Conservation (phyloP, 2,888 invertebrate species). For the Brachypterus glaber region DNA sequence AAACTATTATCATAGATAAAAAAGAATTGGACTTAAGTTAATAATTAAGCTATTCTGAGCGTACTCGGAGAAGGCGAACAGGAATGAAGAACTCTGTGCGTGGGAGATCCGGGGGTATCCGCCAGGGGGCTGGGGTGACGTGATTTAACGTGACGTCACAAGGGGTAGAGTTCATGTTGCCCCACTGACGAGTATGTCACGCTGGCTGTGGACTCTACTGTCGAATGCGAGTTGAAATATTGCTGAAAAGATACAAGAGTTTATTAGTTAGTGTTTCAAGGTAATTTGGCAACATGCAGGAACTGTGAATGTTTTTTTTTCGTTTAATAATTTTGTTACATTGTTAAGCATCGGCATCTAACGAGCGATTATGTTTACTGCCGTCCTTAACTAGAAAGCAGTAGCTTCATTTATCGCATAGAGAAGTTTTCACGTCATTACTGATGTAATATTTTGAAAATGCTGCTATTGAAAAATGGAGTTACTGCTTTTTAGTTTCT, state of each 20-base stretch:
- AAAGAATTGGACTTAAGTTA: too few relatives aligned
- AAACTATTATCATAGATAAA: too few relatives aligned
- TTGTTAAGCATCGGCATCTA: too few relatives aligned
- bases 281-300: not conserved
- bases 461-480: too few relatives aligned
- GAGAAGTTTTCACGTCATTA: too few relatives aligned
- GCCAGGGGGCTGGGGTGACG: conserved; percentile 21
- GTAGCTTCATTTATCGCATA: too few relatives aligned
- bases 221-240: conserved; percentile 36
- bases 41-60: conserved; percentile 32
- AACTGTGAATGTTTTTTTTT: not conserved
- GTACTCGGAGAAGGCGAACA: conserved; percentile 36
- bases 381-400: too few relatives aligned
- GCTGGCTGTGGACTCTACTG: conserved; percentile 37
- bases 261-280: too few relatives aligned
- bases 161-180: conserved; percentile 58
- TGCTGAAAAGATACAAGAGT: conserved; percentile 44
- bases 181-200: conserved; percentile 53
- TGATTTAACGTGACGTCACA: conserved; percentile 47
- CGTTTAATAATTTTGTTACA: too few relatives aligned
- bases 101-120: conserved; percentile 30
- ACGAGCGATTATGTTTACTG: too few relatives aligned
- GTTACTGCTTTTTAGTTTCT: too few relatives aligned
- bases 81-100: conserved; percentile 32
- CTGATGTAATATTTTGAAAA: too few relatives aligned